A percentile compares a stretch with the other conserved stretches of the same genome.
Conservation (phyloP, 2,113 vertebrate species). For the Rhinoderma darwinii region DNA sequence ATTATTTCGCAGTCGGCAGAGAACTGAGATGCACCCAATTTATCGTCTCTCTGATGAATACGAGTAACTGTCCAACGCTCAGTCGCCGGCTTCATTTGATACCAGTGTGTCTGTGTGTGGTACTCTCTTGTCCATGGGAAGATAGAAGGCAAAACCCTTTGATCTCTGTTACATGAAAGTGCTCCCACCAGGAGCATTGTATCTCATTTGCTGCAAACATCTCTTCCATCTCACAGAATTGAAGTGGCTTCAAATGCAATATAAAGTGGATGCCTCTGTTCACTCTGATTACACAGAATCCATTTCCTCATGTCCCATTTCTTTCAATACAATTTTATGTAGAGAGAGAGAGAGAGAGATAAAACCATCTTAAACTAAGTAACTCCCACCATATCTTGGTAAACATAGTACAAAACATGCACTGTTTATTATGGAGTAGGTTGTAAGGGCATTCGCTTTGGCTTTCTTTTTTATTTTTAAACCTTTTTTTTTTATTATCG, state of each 20-base stretch:
- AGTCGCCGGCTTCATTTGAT: constrained; percentile 17
- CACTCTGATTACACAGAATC: constrained; percentile 47
- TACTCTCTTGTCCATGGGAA: constrained; percentile 32
- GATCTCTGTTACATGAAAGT: constrained; percentile 46
- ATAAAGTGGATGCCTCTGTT: constrained; percentile 50
- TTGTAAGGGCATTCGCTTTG: not conserved
- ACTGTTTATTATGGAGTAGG: not conserved
- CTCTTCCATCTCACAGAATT: constrained; percentile 41
- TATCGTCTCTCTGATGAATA: not conserved
- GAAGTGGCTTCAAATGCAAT: constrained; percentile 55
- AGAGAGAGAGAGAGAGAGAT: constrained; percentile 37
- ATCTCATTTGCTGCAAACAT: constrained; percentile 50
- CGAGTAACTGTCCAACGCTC: not conserved
- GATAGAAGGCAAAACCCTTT: constrained; percentile 44
- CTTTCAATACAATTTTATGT: constrained; percentile 40
- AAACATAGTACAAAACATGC: constrained; percentile 27
- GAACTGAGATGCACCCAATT: constrained; percentile 1
- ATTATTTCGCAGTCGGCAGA: not conserved
- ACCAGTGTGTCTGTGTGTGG: constrained; percentile 27
- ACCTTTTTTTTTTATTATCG: not conserved
- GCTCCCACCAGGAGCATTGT: constrained; percentile 42
- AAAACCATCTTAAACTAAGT: constrained; percentile 47
- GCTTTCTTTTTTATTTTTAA: not conserved
- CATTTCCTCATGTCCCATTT: constrained; percentile 50
- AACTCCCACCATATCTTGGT: constrained; percentile 39